phyloP scores from a whole-genome alignment of 1,140 invertebrate species.

The Philopotamus ludificatus region DNA sequence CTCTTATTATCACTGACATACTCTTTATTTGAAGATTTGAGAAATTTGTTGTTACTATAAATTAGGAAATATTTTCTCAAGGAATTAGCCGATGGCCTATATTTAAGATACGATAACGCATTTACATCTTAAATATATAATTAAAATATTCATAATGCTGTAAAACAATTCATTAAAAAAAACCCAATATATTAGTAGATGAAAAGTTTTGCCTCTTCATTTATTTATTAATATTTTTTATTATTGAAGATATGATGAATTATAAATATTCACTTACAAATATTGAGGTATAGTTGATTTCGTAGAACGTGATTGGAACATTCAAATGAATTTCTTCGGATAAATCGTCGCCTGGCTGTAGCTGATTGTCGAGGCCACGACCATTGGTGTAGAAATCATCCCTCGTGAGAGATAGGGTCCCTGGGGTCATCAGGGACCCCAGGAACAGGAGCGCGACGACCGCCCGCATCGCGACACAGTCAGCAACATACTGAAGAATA shows the following conservation, averaged over 20 bases:
- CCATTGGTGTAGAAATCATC: conserved; percentile 49
- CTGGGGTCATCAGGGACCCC: conserved; percentile 44
- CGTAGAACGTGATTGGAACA: conserved; percentile 70
- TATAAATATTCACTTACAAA: conserved; percentile 66
- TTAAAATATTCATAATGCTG: no score
- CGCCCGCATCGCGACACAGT: conserved; percentile 48
- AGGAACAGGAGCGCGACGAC: conserved; percentile 43
- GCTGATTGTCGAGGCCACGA: conserved; percentile 45
- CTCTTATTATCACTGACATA: no score
- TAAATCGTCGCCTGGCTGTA: conserved; percentile 52
- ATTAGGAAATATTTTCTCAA: no score
- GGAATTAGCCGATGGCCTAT: no score
- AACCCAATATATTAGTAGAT: no score
- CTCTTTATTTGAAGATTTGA: no score
- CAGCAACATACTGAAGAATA: conserved; percentile 20
- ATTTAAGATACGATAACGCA: no score
- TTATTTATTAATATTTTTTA: no score
- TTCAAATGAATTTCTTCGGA: conserved; percentile 53
- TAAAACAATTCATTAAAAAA: background rate
- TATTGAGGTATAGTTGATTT: conserved; percentile 66
- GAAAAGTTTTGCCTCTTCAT: no score
- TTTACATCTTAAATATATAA: no score
- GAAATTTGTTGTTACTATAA: no score
- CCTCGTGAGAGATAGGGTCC: conserved; percentile 43
- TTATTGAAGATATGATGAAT: background rate